A percentile compares a stretch with the other conserved stretches of the same genome.
Conservation (phyloP, 92 coral and sea anemone species). For the Blastomussa wellsi region DNA sequence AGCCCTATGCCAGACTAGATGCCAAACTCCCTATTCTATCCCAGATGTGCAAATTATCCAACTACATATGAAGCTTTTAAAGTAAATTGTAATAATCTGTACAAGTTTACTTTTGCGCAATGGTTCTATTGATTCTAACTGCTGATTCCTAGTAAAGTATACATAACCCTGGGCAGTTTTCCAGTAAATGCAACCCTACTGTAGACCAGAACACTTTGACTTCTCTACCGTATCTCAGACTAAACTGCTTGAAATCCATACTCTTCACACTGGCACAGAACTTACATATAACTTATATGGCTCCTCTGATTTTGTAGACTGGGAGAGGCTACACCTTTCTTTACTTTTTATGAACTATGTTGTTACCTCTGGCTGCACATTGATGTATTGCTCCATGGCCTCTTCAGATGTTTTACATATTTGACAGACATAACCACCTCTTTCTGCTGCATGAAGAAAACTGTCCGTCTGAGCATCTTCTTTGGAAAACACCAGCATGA, state of each 20-base stretch:
- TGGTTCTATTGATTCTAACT: no score
- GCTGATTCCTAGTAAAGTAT: no score
- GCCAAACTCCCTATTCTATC: no score
- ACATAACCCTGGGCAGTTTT: not conserved
- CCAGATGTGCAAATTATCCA: no score
- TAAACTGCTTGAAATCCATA: no score
- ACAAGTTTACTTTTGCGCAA: no score
- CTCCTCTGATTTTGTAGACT: no score
- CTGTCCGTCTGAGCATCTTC: constrained; percentile 98
- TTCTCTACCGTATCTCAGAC: not conserved
- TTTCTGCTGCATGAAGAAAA: constrained; percentile 84
- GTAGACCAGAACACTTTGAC: not conserved
- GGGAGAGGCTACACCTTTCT: not conserved
- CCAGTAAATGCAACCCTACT: not conserved
- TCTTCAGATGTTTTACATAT: constrained; percentile 89
- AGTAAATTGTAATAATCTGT: no score
- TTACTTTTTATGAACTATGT: not conserved
- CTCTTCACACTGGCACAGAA: not conserved
- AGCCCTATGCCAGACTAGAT: no score
- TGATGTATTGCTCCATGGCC: constrained; percentile 88
- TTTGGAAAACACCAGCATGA: constrained; percentile 94
- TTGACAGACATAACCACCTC: constrained; percentile 77
- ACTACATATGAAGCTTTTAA: no score
- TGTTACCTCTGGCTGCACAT: constrained; percentile 91
- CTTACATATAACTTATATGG: no score